A percentile compares a stretch with the other conserved stretches of the same genome.
phyloP scores from a whole-genome alignment of 2,113 vertebrate species.

The Spizaetus ornatus region DNA sequence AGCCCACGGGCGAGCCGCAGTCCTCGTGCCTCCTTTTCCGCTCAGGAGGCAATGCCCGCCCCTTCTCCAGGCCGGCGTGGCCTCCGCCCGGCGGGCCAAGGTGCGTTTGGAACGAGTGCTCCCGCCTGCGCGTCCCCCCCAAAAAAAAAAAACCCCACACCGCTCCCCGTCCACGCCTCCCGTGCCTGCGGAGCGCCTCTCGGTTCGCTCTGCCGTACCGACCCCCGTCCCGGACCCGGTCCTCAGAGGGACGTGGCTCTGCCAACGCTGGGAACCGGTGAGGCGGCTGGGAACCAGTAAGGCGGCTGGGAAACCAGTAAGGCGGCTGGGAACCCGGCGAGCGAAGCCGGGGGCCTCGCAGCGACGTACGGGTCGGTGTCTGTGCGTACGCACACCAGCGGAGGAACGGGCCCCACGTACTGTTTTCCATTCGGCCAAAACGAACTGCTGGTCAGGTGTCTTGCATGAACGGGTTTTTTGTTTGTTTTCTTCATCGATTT shows the following conservation, averaged over 20 bases:
- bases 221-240: not conserved
- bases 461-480: not conserved
- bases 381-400: not conserved
- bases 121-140: not conserved
- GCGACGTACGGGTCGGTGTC: rapidly evolving
- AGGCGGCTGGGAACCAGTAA: not conserved
- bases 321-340: rapidly evolving
- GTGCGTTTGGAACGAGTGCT: rapidly evolving
- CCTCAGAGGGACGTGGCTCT: rapidly evolving
- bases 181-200: rapidly evolving
- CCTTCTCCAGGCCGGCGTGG: not conserved
- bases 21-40: not conserved
- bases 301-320: not conserved
- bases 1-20: rapidly evolving
- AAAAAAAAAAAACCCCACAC: rapidly evolving
- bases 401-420: not conserved
- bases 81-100: rapidly evolving
- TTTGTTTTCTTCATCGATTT: not conserved
- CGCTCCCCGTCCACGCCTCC: not conserved
- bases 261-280: not conserved
- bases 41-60: rapidly evolving
- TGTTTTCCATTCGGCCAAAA: not conserved
- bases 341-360: not conserved
- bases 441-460: constrained; percentile 62
- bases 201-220: not conserved